Conservation (phyloP, 1,140 invertebrate species). For the Aphis gossypii region DNA sequence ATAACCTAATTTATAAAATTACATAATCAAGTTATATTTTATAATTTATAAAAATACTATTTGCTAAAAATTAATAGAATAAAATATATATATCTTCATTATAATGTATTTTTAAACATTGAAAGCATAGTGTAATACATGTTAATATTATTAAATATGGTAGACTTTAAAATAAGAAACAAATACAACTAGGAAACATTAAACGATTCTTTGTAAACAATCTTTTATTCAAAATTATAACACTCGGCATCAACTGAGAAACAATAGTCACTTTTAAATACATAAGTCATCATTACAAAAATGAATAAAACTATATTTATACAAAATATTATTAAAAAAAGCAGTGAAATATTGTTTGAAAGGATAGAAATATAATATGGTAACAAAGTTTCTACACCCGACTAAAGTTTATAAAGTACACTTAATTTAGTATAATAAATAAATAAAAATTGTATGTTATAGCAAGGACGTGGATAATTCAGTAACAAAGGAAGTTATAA, state of each 20-base stretch:
- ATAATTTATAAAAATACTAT: neutral
- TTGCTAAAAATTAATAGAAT: neutral
- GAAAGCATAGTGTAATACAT: neutral
- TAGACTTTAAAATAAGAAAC: neutral
- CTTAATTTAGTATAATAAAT: constrained; percentile 16
- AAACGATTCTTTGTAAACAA: neutral
- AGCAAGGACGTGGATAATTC: neutral
- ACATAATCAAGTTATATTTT: neutral
- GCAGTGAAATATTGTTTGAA: constrained; percentile 8
- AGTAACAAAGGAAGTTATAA: neutral
- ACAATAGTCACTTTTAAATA: neutral
- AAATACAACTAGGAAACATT: neutral
- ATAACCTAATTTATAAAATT: neutral
- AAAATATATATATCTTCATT: too few relatives aligned
- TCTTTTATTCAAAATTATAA: neutral
- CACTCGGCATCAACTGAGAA: neutral
- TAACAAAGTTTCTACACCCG: neutral
- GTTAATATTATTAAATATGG: too few relatives aligned
- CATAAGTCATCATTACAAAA: neutral
- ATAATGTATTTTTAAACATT: neutral
- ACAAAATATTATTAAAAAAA: neutral
- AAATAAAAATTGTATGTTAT: neutral
- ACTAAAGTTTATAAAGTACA: constrained; percentile 18
- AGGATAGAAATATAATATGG: neutral
- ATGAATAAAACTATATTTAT: neutral